Evolutionary conservation across 2,113 vertebrate genomes (phyloP).

Genomic region (Petroica traversi): DNA sequence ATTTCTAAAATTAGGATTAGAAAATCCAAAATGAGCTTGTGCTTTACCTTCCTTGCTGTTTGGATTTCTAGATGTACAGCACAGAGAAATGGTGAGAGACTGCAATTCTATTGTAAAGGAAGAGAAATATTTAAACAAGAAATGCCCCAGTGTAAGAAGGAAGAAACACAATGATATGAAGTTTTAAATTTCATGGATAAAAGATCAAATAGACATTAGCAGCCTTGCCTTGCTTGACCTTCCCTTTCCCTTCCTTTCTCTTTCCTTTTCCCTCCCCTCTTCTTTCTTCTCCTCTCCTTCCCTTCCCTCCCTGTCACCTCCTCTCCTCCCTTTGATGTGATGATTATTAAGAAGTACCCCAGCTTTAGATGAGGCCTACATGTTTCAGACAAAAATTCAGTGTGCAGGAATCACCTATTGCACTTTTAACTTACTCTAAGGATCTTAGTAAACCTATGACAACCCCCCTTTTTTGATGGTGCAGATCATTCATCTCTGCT

Average conservation of each 20-base stretch:
- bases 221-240: not conserved
- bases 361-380: not conserved
- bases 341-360: not conserved
- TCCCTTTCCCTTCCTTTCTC: not conserved
- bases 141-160: not conserved
- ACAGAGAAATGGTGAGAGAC: not conserved
- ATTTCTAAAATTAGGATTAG: not conserved
- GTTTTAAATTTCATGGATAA: not conserved
- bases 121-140: not conserved
- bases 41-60: not conserved
- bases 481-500: not conserved
- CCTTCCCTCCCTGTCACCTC: accelerated
- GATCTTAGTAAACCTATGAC: not conserved
- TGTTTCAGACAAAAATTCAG: not conserved
- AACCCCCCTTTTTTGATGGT: accelerated
- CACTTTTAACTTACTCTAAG: not conserved
- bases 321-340: not conserved
- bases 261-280: not conserved
- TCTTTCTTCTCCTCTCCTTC: accelerated
- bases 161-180: not conserved
- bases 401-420: not conserved
- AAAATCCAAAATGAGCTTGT: not conserved
- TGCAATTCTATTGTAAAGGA: not conserved
- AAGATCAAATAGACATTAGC: not conserved
- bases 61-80: not conserved